A percentile compares a stretch with the other conserved stretches of the same genome.
Evolutionary conservation across 2,797 vertebrate genomes (phyloP).

Genomic region (Eulemur mongoz): DNA sequence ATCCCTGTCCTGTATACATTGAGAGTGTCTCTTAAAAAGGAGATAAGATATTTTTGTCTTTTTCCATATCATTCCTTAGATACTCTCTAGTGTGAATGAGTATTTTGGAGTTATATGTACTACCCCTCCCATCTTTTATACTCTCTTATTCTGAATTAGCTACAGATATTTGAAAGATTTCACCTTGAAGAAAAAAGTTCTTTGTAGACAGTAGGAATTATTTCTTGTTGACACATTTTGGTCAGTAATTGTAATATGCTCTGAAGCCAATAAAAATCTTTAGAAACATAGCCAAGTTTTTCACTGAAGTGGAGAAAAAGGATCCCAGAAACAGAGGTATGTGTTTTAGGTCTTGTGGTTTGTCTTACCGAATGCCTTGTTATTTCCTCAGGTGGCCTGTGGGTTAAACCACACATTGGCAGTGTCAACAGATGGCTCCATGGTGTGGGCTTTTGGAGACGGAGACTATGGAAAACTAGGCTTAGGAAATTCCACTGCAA

Average conservation of each 20-base stretch:
- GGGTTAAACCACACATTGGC: conserved; percentile 90
- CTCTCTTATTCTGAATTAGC: conserved; percentile 39
- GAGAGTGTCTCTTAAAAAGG: neutral
- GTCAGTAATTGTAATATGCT: neutral
- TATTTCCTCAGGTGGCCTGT: conserved; percentile 88
- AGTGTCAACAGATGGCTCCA: conserved; percentile 89
- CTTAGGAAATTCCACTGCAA: conserved; percentile 90
- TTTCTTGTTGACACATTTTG: conserved; percentile 13
- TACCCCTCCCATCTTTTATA: neutral
- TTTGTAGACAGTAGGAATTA: neutral
- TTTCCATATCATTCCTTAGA: neutral
- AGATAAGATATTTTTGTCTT: neutral
- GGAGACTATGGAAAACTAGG: conserved; percentile 92
- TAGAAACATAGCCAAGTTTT: neutral
- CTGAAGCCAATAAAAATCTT: conserved; percentile 33
- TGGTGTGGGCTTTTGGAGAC: conserved; percentile 92
- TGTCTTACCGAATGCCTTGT: neutral
- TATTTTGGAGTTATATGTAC: conserved; percentile 28
- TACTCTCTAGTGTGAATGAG: neutral
- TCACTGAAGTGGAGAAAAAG: neutral
- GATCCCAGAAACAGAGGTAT: neutral
- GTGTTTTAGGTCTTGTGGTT: conserved; percentile 52
- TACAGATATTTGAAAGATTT: conserved; percentile 46
- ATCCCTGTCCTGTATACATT: neutral
- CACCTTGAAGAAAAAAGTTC: conserved; percentile 24